A percentile compares a stretch with the other conserved stretches of the same genome.
Conservation (phyloP, 2,888 invertebrate genomes). For the Alitta virens region DNA sequence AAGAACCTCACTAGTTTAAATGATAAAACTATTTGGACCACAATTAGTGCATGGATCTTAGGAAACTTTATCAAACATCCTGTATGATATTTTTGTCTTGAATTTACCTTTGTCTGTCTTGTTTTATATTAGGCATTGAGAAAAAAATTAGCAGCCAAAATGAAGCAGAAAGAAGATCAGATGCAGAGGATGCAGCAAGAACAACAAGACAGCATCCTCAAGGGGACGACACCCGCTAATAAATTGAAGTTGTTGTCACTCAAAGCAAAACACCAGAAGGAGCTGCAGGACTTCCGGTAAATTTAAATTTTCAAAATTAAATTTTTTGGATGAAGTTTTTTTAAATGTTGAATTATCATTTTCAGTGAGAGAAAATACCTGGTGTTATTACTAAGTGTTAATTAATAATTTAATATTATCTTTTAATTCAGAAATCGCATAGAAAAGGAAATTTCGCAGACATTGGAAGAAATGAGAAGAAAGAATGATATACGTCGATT, state of each 20-base stretch:
- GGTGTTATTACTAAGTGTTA: too few relatives aligned
- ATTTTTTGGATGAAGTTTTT: too few relatives aligned
- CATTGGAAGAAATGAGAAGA: slow-evolving; percentile 43
- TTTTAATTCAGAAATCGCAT: slow-evolving; percentile 39
- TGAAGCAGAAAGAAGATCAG: slow-evolving; percentile 41
- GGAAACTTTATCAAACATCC: too few relatives aligned
- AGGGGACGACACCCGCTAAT: slow-evolving; percentile 35
- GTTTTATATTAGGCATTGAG: slow-evolving; percentile 35
- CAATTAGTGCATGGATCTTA: too few relatives aligned
- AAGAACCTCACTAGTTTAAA: too few relatives aligned
- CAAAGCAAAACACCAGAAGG: slow-evolving; percentile 46
- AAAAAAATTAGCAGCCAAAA: slow-evolving; percentile 36
- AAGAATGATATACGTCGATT: slow-evolving; percentile 43
- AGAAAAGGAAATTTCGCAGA: slow-evolving; percentile 49
- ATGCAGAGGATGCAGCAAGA: slow-evolving; percentile 34
- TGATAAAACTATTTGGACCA: too few relatives aligned
- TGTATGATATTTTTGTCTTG: too few relatives aligned
- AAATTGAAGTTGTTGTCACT: slow-evolving; percentile 44
- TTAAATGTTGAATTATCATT: too few relatives aligned
- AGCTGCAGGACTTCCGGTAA: slow-evolving; percentile 39
- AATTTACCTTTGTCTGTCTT: too few relatives aligned
- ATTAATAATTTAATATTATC: too few relatives aligned
- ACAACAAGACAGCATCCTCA: slow-evolving; percentile 35
- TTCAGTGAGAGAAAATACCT: too few relatives aligned
- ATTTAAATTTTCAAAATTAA: too few relatives aligned